Evolutionary conservation across 2,888 invertebrate genomes (phyloP), one percentile per base, ranked within the genome.

Genomic region (Leptinotarsa haldemani): DNA sequence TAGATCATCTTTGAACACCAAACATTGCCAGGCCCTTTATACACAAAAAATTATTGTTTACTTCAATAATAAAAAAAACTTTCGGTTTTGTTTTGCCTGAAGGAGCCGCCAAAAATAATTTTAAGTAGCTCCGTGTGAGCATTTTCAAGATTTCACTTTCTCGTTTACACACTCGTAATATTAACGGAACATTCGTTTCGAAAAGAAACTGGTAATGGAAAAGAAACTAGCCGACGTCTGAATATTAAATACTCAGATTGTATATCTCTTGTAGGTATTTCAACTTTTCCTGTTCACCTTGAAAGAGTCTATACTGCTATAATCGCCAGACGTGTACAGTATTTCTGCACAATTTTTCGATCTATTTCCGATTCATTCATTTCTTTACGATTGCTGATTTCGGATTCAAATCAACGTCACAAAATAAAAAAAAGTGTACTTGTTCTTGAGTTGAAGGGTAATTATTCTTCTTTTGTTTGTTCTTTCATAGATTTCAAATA

Each of bases 201-300:
- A 61, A 61, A 40, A 61, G 40, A 30, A 61, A 40, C 61, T 40
- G 40, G 30, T 61, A 25, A 16, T 40, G n/a, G 61, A 61, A 30
- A 61, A 61, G 40, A 61, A 61, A 61, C 61, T 61, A 61, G 40
- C 61, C 61, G 40, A 40, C 61, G 48, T 73, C 66, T 40, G 65
- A 73, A 50, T 73, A 70, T 65, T 48, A 74, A 48, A 68, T 71
- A 71, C 58, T 46, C 47, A 18, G 71, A 73, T 67, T 74, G 18
- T 65, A 61, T 79, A 76, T 74, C 64, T 76, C 67, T 78, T 77
- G 79, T 78, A 81, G 81, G 80, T 81, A 82, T 83, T 83, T 83
- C 80, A 82, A 81, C 82, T 82, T 82, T 81, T 82, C 81, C 82
- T 80, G 83, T 81, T 83, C 80, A 80, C 83, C 83, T 83, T 83